Evolutionary conservation across 2,888 invertebrate genomes (phyloP).

Genomic region (Cyclophora albipunctata): DNA sequence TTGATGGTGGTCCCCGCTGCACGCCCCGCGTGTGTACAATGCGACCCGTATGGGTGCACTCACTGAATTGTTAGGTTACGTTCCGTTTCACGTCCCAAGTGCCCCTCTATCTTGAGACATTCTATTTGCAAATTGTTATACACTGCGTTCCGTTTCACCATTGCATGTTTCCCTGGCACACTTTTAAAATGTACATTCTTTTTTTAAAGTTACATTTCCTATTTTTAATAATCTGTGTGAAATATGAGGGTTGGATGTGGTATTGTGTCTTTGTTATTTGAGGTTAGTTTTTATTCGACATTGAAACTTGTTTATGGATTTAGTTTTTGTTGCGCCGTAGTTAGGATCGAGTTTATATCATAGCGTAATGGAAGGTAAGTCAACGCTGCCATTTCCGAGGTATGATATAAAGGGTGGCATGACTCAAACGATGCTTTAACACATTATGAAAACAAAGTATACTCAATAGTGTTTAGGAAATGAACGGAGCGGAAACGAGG

Average conservation of each 20-base stretch:
- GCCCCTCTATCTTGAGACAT: conserved; percentile 23
- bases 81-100: conserved; percentile 12
- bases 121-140: conserved; percentile 1
- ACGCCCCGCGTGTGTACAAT: conserved; percentile 22
- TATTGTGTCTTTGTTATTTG: no score
- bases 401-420: no score
- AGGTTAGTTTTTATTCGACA: background rate
- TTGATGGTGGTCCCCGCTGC: conserved; percentile 8
- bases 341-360: no score
- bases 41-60: conserved; percentile 41
- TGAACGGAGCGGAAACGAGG: no score
- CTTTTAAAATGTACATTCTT: conserved; percentile 59
- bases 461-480: conserved; percentile 5
- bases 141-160: background rate
- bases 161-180: conserved; percentile 34
- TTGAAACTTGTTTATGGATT: background rate
- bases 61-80: conserved; percentile 61
- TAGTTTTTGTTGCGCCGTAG: no score
- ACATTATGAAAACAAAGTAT: background rate
- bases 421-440: no score
- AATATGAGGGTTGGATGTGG: no score
- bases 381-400: no score
- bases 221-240: no score
- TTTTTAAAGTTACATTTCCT: background rate
- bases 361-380: no score